Conservation (phyloP, 2,797 vertebrate species). For the Zenarchopterus dispar region DNA sequence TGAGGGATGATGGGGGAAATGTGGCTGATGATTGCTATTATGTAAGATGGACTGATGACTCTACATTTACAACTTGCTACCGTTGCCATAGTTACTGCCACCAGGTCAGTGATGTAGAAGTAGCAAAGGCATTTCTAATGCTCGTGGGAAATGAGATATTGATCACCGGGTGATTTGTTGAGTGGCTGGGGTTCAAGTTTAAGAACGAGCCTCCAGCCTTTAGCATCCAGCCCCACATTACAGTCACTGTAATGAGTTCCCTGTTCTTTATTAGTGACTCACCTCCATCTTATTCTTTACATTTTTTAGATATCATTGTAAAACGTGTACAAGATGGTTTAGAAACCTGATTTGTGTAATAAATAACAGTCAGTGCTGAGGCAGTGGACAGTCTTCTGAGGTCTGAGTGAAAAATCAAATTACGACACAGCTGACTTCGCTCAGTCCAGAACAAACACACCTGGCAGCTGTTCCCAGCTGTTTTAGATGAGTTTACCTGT, state of each 20-base stretch:
- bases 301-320: too few species aligned
- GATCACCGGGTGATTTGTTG: conserved; percentile 16
- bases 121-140: background rate
- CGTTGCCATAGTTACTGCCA: conserved; percentile 39
- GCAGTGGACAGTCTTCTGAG: too few species aligned
- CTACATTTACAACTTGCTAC: conserved; percentile 28
- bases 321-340: too few species aligned
- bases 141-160: conserved; percentile 6
- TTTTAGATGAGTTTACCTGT: too few species aligned
- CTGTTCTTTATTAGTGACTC: background rate
- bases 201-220: background rate
- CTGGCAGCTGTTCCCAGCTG: too few species aligned
- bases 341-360: too few species aligned
- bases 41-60: background rate
- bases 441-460: too few species aligned
- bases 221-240: background rate
- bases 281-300: background rate
- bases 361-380: too few species aligned
- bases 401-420: too few species aligned
- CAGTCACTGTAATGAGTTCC: background rate
- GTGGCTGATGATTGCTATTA: background rate
- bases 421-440: too few species aligned
- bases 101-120: conserved; percentile 17
- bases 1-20: background rate
- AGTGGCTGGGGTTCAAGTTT: background rate